These are phyloP conservation scores for Dicyrtoma fusca DNA, from an alignment of 2,888 invertebrate genomes.

Conservation along the genomic window DNA sequence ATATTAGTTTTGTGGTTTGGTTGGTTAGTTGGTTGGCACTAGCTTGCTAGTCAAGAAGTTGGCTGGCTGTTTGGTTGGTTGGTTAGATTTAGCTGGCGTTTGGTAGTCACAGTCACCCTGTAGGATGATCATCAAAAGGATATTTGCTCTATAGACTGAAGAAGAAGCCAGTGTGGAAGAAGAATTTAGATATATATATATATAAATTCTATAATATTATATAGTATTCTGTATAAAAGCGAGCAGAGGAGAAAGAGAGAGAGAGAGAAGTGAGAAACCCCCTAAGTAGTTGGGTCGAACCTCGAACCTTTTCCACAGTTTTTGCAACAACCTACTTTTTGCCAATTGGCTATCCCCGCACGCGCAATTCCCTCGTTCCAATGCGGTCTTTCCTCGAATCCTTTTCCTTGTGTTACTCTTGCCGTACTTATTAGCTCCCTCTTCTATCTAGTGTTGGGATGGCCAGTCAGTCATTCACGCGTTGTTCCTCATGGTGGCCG, in stretches of 20 bases:
- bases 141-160: no score
- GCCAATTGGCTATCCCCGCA: slow-evolving; percentile 37
- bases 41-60: no score
- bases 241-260: neutral
- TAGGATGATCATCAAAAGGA: no score
- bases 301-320: slow-evolving; percentile 21
- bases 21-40: no score
- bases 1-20: no score
- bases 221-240: no score
- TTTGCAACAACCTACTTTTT: slow-evolving; percentile 36
- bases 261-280: slow-evolving; percentile 13
- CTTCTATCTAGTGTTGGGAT: slow-evolving; percentile 20
- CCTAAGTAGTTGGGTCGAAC: slow-evolving; percentile 17
- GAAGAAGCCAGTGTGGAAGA: no score
- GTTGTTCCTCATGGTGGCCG: slow-evolving; percentile 22
- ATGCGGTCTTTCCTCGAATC: slow-evolving; percentile 36
- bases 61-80: no score
- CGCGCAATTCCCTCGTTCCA: slow-evolving; percentile 41
- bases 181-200: no score
- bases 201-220: no score
- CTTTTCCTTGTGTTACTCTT: slow-evolving; percentile 1
- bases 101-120: no score
- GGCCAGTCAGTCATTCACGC: slow-evolving; percentile 24
- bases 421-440: slow-evolving; percentile 25
- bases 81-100: no score